A percentile compares a stretch with the other conserved stretches of the same genome.
These are phyloP conservation scores for Chaetodon trifasciatus DNA, from an alignment of 2,797 vertebrate species.

Conservation along the genomic window DNA sequence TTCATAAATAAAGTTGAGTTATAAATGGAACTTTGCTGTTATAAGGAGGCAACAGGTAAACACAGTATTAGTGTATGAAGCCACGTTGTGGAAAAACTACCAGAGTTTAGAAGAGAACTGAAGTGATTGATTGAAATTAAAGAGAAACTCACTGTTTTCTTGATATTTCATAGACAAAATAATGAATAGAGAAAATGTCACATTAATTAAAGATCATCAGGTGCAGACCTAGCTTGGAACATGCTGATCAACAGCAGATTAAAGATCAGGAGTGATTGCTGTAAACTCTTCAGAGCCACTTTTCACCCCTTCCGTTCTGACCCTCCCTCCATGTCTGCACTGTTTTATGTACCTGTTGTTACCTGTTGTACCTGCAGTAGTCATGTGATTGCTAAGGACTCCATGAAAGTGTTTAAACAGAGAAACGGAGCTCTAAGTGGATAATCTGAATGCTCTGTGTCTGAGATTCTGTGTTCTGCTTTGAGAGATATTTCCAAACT, in stretches of 20 bases:
- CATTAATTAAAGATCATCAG: too few species aligned
- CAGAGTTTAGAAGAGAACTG: too few species aligned
- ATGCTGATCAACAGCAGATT: neutral
- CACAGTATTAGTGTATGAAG: too few species aligned
- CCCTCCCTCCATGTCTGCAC: neutral
- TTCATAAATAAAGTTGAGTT: too few species aligned
- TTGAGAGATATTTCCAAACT: neutral
- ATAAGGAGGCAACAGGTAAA: too few species aligned
- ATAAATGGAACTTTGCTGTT: too few species aligned
- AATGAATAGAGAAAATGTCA: neutral
- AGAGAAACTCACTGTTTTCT: neutral
- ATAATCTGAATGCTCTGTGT: neutral
- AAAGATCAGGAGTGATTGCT: neutral
- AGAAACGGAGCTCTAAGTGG: neutral
- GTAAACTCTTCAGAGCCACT: neutral
- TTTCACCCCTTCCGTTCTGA: neutral
- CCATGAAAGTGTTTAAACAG: neutral
- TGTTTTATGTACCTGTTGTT: neutral
- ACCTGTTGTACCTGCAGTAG: neutral
- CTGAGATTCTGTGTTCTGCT: neutral
- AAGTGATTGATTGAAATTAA: too few species aligned
- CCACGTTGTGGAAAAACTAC: too few species aligned
- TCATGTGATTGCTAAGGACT: neutral
- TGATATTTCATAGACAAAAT: neutral
- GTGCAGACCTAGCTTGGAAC: neutral